Evolutionary conservation across 2,888 invertebrate species (phyloP).

Genomic region (Phymatocera aterrima): DNA sequence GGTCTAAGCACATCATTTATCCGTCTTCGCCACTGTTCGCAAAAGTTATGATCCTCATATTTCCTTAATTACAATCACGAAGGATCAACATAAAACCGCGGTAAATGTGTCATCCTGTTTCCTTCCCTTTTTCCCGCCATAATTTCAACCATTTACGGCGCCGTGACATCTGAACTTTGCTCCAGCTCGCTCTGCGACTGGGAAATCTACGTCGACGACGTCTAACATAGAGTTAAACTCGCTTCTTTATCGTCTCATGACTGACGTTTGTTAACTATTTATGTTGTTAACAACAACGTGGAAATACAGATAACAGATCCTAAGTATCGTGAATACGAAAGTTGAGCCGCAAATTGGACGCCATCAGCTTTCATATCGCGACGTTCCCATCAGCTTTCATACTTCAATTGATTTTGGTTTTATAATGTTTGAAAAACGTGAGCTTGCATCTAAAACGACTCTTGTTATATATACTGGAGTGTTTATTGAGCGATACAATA

Average conservation of each 20-base stretch:
- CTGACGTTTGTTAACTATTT: conserved; percentile 25
- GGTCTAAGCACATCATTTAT: background rate
- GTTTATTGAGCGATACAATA: background rate
- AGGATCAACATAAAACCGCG: conserved; percentile 28
- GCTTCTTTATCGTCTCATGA: background rate
- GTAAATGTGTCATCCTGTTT: conserved; percentile 1
- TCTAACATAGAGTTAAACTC: background rate
- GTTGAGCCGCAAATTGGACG: background rate
- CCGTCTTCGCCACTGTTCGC: conserved; percentile 7
- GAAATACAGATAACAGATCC: background rate
- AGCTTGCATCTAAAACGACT: background rate
- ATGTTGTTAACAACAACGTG: background rate
- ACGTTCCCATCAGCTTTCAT: conserved; percentile 3
- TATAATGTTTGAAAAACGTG: background rate
- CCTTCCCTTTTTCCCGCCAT: background rate
- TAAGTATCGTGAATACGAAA: background rate
- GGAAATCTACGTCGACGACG: conserved; percentile 5
- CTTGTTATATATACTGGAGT: background rate
- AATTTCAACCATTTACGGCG: conserved; percentile 6
- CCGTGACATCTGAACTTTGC: conserved; percentile 32
- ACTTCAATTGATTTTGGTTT: background rate
- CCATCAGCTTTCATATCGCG: background rate
- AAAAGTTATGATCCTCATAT: conserved; percentile 8
- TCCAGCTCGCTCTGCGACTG: background rate
- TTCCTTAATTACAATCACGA: conserved; percentile 15